Conservation (phyloP, 2,888 invertebrate genomes). For the Calliphora vomitoria region DNA sequence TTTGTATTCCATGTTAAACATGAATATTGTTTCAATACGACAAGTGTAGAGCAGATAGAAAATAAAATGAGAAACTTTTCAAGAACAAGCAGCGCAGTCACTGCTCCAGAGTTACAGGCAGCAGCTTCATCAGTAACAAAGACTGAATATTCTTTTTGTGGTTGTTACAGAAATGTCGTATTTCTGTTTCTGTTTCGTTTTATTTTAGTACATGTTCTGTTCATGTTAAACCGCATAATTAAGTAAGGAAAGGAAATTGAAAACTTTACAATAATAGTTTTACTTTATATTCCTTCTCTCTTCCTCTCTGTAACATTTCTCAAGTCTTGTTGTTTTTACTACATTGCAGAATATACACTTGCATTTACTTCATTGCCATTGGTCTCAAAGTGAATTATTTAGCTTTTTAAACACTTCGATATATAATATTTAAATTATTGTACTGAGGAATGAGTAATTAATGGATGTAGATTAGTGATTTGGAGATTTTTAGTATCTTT, state of each 20-base stretch:
- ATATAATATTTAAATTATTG: no score
- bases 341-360: background rate
- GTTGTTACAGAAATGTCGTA: background rate
- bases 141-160: constrained; percentile 16
- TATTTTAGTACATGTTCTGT: background rate
- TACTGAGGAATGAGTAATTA: no score
- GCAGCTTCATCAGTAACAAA: constrained; percentile 8
- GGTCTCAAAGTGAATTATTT: background rate
- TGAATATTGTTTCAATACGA: constrained; percentile 18
- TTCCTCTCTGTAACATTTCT: background rate
- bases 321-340: background rate
- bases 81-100: background rate
- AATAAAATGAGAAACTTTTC: background rate
- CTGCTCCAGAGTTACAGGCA: background rate
- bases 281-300: constrained; percentile 9
- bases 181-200: constrained; percentile 4
- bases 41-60: background rate
- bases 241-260: constrained; percentile 59
- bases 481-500: no score
- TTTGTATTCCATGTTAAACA: constrained; percentile 5
- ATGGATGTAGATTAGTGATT: no score
- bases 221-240: constrained; percentile 52
- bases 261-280: constrained; percentile 56
- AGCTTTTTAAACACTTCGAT: background rate
- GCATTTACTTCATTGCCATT: background rate